Base-by-base conservation (phyloP, 1,140 invertebrate genomes). In the Apocrypta bakeri region DNA sequence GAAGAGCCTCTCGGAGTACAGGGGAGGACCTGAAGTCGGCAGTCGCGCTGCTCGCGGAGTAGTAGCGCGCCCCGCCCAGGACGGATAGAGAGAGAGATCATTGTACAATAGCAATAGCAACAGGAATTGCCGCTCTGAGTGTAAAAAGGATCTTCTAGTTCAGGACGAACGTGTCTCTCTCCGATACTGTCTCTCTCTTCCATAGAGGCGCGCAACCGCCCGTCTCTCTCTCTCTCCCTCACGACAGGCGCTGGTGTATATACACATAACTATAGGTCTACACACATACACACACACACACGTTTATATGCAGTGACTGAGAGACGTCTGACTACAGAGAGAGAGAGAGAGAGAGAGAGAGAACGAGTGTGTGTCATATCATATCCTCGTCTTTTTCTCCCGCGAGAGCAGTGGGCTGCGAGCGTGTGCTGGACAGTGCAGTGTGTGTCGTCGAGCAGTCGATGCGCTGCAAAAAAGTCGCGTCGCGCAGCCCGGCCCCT, bases 11-110 rank as follows among this genome's bases (percentile, higher is more conserved):
- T 56, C 48, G 21, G 48, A 37, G 42, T 21, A 61, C 78, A 29
- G 31, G 48, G 66, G n/a, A 68, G 68, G 27, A 72, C 27, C 11
- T n/a, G 48, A 68, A 79, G 77, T 69, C 14, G 42, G 40, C n/a
- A 2, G 11, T n/a, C 24, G 14, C 40, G 37, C 11, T 14, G n/a
- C 33, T 42, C 64, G 61, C 48, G 48, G 48, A 56, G 48, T 56
- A 56, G 48, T 56, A 56, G 63, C 76, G 37, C 64, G 37, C 24
- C 40, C 17, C 64, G 40, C n/a, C 24, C 77, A 48, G 40, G 40
- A 68, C 33, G 31, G 21, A 29, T 48, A 17, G 17, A 56, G 31
- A 1, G 31, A 66, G 61, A n/a, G 61, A 29, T 25, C 3, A n/a
- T n/a, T 0, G 71, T 14, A 27, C 14, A 63, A 27, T 4, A 56